Evolutionary conservation across 37 sponge, comb jelly and placozoan species (phyloP), one percentile per base, ranked within the genome.

Genomic region (Agelas oroides): DNA sequence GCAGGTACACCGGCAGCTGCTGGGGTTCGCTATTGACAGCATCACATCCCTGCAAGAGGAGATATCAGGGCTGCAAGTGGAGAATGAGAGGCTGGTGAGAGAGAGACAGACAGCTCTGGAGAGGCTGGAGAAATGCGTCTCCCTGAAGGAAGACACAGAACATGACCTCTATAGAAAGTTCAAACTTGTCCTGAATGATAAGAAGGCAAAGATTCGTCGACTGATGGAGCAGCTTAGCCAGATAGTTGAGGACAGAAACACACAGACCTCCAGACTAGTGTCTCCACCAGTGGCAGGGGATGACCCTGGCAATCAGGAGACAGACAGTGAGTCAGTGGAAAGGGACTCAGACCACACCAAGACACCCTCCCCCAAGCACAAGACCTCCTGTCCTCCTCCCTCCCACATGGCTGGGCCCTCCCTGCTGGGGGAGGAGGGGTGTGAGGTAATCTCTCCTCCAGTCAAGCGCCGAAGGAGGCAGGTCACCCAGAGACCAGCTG

Each of bases 131-230:
- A 25, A 85, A 25, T n/a, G 69, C 64, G 78, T 80, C 27, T 17
- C 27, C 0, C 33, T 81, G 23, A 81, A 93, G 54, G 90, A 88
- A 60, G 68, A 88, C 15, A 25, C 78, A 2, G 93, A 93, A 32
- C 78, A 57, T 31, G 90, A 88, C 14, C 52, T 93, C n/a, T 93
- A 40, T 70, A 67, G 86, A 37, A 93, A 93, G 60, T 93, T 93
- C 68, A 86, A 86, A 77, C 30, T 86, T 3, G 86, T 93, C 1
- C 78, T 93, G 2, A 93, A 93, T 82, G 83, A 77, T 21, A 93
- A 93, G 68, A 93, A 93, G 53, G 65, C 77, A 1, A 93, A 93
- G 31, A 93, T 93, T 19, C 59, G 89, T 31, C 40, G 39, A 20
- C 76, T 93, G n/a, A 82, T 65, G 53, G 86, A 88, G 59, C 73